A percentile compares a stretch with the other conserved stretches of the same genome.
phyloP scores from a whole-genome alignment of 2,888 invertebrate species.

The Ptilodon capucinus region DNA sequence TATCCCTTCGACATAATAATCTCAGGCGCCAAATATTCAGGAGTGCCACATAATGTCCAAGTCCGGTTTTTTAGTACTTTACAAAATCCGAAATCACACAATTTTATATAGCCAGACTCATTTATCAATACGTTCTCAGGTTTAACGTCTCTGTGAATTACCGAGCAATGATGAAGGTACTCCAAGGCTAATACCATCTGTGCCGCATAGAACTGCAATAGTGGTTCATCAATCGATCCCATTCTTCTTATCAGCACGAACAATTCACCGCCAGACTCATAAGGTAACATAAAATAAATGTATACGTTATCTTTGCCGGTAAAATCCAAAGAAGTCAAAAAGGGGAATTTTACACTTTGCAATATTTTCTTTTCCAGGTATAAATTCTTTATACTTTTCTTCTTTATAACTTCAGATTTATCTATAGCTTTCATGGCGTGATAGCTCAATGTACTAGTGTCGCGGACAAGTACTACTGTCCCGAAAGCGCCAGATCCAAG shows the following conservation, averaged over 20 bases:
- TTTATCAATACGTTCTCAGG: constrained; percentile 94
- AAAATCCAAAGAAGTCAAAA: constrained; percentile 89
- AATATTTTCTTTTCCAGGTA: constrained; percentile 93
- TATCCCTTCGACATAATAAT: constrained; percentile 95
- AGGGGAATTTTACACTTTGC: constrained; percentile 91
- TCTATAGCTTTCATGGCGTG: constrained; percentile 94
- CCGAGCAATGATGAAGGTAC: constrained; percentile 92
- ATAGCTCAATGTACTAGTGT: constrained; percentile 82
- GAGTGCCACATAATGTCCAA: constrained; percentile 97
- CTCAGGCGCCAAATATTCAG: constrained; percentile 97
- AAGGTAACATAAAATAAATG: constrained; percentile 91
- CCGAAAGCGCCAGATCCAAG: constrained; percentile 95
- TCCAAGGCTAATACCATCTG: constrained; percentile 95
- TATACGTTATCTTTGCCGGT: constrained; percentile 92
- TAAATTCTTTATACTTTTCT: constrained; percentile 92
- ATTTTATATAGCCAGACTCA: constrained; percentile 87
- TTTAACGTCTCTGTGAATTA: constrained; percentile 94
- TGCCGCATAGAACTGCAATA: constrained; percentile 93
- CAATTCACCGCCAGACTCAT: constrained; percentile 92
- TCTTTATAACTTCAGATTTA: constrained; percentile 90
- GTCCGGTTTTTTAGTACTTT: constrained; percentile 90
- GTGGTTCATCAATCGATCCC: constrained; percentile 85
- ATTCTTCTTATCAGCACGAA: constrained; percentile 86
- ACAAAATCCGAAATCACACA: constrained; percentile 96
- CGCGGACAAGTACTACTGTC: constrained; percentile 87